phyloP scores from a whole-genome alignment of 2,113 vertebrate genomes.

The Nerophis ophidion region DNA sequence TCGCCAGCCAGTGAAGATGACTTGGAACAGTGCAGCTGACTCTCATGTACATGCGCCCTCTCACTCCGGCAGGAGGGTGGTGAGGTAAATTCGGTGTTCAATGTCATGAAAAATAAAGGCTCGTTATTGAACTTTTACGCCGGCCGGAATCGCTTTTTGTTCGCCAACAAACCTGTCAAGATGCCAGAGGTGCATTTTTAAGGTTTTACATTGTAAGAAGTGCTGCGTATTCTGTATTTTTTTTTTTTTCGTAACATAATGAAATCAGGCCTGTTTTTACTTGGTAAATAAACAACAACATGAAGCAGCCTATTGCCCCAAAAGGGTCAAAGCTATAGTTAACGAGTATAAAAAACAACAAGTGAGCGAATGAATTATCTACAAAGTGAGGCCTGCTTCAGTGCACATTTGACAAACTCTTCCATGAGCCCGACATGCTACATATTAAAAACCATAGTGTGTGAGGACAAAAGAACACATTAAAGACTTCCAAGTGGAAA shows the following conservation, averaged over 20 bases:
- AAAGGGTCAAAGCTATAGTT: constrained; percentile 31
- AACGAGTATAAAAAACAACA: constrained; percentile 50
- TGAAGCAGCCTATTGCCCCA: constrained; percentile 8
- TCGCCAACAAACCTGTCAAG: constrained; percentile 20
- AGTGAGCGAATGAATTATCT: constrained; percentile 36
- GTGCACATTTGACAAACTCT: constrained; percentile 58
- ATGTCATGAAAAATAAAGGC: constrained; percentile 56
- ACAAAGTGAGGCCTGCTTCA: constrained; percentile 49
- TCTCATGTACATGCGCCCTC: constrained; percentile 61
- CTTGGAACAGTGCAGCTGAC: constrained; percentile 61
- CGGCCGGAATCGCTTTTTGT: constrained; percentile 18
- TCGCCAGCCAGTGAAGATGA: constrained; percentile 62
- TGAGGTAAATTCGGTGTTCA: constrained; percentile 66
- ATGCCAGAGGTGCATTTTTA: constrained; percentile 24
- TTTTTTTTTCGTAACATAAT: constrained; percentile 29
- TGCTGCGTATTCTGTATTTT: constrained; percentile 11
- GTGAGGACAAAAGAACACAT: constrained; percentile 60
- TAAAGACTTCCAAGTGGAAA: constrained; percentile 65
- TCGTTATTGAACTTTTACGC: constrained; percentile 22
- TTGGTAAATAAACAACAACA: background rate
- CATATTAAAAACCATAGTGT: constrained; percentile 55
- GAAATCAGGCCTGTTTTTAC: constrained; percentile 15
- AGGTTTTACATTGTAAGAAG: constrained; percentile 23
- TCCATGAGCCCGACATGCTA: constrained; percentile 61
- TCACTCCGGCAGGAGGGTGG: constrained; percentile 51